phyloP scores from a whole-genome alignment of 2,113 vertebrate species.

The Aythya baeri region DNA sequence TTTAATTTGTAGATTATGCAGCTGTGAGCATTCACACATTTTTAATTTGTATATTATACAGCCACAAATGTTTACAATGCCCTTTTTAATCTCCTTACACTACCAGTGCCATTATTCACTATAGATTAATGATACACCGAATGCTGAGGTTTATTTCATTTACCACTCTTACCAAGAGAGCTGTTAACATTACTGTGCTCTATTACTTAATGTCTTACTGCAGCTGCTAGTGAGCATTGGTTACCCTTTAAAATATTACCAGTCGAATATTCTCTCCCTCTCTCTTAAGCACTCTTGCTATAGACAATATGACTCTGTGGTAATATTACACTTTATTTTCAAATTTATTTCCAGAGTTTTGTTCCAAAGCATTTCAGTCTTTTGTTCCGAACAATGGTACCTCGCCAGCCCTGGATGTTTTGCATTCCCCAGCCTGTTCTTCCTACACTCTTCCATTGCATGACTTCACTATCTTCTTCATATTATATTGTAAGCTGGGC shows the following conservation, averaged over 20 bases:
- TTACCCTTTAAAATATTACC: conserved; percentile 82
- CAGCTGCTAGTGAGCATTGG: conserved; percentile 81
- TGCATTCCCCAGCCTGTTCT: neutral
- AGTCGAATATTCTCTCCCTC: conserved; percentile 46
- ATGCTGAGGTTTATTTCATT: conserved; percentile 83
- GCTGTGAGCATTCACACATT: conserved; percentile 83
- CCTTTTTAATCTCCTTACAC: conserved; percentile 88
- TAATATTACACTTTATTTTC: conserved; percentile 66
- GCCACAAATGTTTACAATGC: conserved; percentile 89
- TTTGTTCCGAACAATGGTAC: conserved; percentile 28
- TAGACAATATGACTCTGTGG: conserved; percentile 57
- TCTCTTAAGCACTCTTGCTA: conserved; percentile 30
- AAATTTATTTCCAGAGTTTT: conserved; percentile 67
- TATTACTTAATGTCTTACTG: conserved; percentile 83
- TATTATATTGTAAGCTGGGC: neutral
- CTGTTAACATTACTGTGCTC: conserved; percentile 85
- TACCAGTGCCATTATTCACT: conserved; percentile 83
- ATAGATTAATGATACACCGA: conserved; percentile 83
- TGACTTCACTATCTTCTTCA: neutral
- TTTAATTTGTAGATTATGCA: conserved; percentile 90
- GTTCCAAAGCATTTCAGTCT: conserved; percentile 37
- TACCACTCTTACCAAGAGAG: conserved; percentile 85
- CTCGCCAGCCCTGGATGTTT: neutral
- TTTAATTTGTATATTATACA: conserved; percentile 90
- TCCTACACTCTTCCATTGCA: neutral